Percentiles rank a stretch among this genome's conserved stretches.
These are phyloP conservation scores for Coranthus polyacanthus DNA, from an alignment of 2,797 vertebrate species.

Conservation along the genomic window DNA sequence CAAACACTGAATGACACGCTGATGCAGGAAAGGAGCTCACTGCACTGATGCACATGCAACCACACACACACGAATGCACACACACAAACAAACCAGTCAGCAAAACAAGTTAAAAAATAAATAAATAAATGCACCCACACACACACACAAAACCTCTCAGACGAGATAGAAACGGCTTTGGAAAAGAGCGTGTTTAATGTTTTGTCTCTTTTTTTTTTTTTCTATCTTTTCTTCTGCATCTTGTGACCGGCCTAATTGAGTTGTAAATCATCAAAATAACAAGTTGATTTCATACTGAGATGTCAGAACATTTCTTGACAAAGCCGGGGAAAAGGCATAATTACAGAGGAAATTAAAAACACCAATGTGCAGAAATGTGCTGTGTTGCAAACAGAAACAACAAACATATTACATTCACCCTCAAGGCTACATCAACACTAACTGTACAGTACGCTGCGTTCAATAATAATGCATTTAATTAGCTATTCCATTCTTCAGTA, in stretches of 20 bases:
- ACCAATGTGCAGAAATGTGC: conserved; percentile 52
- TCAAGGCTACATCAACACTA: conserved; percentile 55
- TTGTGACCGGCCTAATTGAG: conserved; percentile 63
- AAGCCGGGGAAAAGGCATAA: conserved; percentile 55
- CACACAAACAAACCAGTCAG: neutral
- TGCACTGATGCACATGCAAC: neutral
- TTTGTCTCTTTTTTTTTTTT: conserved; percentile 14
- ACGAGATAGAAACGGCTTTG: conserved; percentile 9
- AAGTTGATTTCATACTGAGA: conserved; percentile 67
- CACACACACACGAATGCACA: conserved; percentile 11
- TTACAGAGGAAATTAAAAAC: conserved; percentile 72
- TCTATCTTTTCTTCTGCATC: conserved; percentile 40
- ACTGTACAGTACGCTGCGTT: conserved; percentile 56
- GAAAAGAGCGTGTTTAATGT: conserved; percentile 29
- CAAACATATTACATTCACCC: conserved; percentile 67
- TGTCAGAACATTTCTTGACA: conserved; percentile 54
- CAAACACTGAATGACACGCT: conserved; percentile 73
- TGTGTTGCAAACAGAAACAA: conserved; percentile 63
- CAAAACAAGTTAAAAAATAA: neutral
- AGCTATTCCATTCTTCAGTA: conserved; percentile 55
- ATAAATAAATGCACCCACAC: neutral
- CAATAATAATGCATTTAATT: conserved; percentile 74
- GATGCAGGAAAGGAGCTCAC: conserved; percentile 59
- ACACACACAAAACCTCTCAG: conserved; percentile 37
- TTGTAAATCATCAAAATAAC: conserved; percentile 74